Evolutionary conservation across 2,888 invertebrate species (phyloP), one percentile per base, ranked within the genome.

Genomic region (Escarpia spicata): DNA sequence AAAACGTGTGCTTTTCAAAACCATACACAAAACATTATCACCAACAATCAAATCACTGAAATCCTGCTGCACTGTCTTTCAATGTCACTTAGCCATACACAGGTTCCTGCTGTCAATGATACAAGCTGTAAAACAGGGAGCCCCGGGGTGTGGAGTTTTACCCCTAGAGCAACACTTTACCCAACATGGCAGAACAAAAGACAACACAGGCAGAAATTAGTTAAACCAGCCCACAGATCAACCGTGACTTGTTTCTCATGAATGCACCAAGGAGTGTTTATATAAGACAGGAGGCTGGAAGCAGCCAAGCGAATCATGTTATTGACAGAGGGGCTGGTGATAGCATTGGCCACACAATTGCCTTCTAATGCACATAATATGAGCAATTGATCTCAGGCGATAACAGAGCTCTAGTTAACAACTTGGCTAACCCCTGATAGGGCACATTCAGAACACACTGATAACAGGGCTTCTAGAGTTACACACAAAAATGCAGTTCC

Each of bases 341-440:
- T 75, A 75, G 26, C 75, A 75, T 75, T 75, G 4, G 75, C 52
- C 4, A 26, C 75, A 75, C 75, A 75, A 75, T 75, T 26, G 19
- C 75, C 75, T 75, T 75, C 75, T 75, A 75, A 75, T 75, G 75
- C 75, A n/a, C 75, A 75, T 75, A 75, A 75, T 75, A 75, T 75
- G 75, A 75, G 75, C 75, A 75, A 75, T 75, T 75, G 75, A 75
- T 75, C 75, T 75, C n/a, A 6, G 75, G 75, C 26, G 75, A 75
- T 75, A 75, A 75, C 75, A 75, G 75, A 75, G 75, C 26, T 6
- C 26, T 75, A 26, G 75, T 75, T 75, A 75, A 75, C 75, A 75
- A 75, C 26, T 26, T 75, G 75, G 75, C 15, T 75, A 75, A 75
- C 75, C 75, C 26, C 75, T 75, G 75, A 15, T 26, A 26, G 75